A percentile compares a stretch with the other conserved stretches of the same genome.
Evolutionary conservation across 2,888 invertebrate genomes (phyloP).

Genomic region (Sinhomidia bicolor): DNA sequence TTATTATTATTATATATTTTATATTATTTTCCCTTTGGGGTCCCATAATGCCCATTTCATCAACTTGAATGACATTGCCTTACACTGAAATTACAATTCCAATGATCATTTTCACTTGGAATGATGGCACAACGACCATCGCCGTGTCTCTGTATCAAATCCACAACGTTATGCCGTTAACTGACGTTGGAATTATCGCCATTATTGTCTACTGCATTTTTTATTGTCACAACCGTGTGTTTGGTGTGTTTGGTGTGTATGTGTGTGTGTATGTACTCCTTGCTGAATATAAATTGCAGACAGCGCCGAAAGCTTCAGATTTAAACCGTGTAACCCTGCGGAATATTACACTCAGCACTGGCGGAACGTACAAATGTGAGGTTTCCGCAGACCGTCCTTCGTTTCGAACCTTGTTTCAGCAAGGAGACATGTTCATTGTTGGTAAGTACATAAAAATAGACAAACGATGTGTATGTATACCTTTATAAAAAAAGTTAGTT

Average conservation of each 20-base stretch:
- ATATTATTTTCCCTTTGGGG: slow-evolving; percentile 28
- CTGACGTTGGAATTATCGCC: not conserved
- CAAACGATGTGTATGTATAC: slow-evolving; percentile 3
- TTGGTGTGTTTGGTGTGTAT: not conserved
- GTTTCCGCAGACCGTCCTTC: slow-evolving; percentile 79
- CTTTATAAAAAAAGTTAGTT: too few species aligned
- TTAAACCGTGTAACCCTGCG: slow-evolving; percentile 74
- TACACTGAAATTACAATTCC: slow-evolving; percentile 26
- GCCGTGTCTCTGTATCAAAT: slow-evolving; percentile 4
- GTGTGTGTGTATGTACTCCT: not conserved
- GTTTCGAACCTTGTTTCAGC: slow-evolving; percentile 75
- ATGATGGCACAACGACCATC: slow-evolving; percentile 16
- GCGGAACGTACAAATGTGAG: slow-evolving; percentile 78
- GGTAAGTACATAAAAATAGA: slow-evolving; percentile 71
- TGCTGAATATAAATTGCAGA: slow-evolving; percentile 67
- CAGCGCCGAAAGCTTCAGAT: slow-evolving; percentile 65
- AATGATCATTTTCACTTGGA: slow-evolving; percentile 28
- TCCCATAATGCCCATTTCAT: slow-evolving; percentile 57
- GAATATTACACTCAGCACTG: slow-evolving; percentile 78
- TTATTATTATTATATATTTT: not conserved
- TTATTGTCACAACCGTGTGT: slow-evolving; percentile 5
- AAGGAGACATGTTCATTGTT: slow-evolving; percentile 77
- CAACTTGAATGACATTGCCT: slow-evolving; percentile 60
- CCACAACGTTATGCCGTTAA: not conserved
- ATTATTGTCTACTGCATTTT: slow-evolving; percentile 21